A percentile compares a stretch with the other conserved stretches of the same genome.
Conservation (phyloP, 2,888 invertebrate genomes). For the Cordilura impudica region DNA sequence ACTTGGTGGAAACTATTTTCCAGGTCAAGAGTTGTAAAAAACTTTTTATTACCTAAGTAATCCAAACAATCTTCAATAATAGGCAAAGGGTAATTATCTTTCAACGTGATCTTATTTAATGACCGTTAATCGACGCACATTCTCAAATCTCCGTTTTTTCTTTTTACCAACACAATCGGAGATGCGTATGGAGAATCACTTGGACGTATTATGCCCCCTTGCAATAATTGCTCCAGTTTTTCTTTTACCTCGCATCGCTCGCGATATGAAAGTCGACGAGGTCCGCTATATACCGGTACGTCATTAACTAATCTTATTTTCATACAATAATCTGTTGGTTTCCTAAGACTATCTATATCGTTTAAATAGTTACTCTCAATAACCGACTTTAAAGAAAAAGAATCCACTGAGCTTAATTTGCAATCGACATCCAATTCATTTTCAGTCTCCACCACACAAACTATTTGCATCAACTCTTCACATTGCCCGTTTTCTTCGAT, state of each 20-base stretch:
- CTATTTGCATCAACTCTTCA: slow-evolving; percentile 10
- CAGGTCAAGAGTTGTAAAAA: slow-evolving; percentile 7
- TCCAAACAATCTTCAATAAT: no score
- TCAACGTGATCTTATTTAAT: slow-evolving; percentile 1
- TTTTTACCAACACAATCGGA: neutral
- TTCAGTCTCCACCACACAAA: slow-evolving; percentile 24
- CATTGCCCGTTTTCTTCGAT: slow-evolving; percentile 10
- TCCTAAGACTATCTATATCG: neutral
- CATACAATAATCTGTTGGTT: slow-evolving; percentile 7
- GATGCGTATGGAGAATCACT: slow-evolving; percentile 22
- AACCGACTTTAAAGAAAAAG: slow-evolving; percentile 6
- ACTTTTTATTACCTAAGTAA: slow-evolving; percentile 1
- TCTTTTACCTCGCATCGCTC: neutral
- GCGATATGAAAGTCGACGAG: slow-evolving; percentile 13
- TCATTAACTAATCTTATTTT: slow-evolving; percentile 2
- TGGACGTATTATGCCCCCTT: slow-evolving; percentile 5
- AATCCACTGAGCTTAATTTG: neutral
- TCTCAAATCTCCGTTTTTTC: slow-evolving; percentile 27
- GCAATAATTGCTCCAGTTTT: slow-evolving; percentile 9
- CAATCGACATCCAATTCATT: neutral
- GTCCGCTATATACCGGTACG: slow-evolving; percentile 18
- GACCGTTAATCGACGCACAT: slow-evolving; percentile 12
- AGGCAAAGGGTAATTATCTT: no score
- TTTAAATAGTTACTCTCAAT: slow-evolving; percentile 6
- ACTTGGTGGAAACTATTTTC: no score